A percentile compares a stretch with the other conserved stretches of the same genome.
Conservation (phyloP, 2,797 vertebrate genomes). For the Euphonia xanthogaster region DNA sequence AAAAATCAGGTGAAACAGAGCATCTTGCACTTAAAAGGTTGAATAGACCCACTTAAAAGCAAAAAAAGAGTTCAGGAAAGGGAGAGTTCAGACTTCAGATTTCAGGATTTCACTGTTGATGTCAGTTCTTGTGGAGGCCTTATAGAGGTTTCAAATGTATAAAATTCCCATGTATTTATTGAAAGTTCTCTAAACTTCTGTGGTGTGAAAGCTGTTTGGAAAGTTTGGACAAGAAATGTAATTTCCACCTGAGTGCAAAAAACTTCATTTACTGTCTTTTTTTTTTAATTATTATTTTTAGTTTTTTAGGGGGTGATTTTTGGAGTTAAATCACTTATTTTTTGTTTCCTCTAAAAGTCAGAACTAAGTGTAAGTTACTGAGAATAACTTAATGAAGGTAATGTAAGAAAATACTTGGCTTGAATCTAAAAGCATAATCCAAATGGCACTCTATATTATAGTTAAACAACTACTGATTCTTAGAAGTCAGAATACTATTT, state of each 20-base stretch:
- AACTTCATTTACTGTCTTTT: neutral
- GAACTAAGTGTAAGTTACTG: neutral
- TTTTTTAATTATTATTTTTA: neutral
- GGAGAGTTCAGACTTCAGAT: neutral
- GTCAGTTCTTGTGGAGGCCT: neutral
- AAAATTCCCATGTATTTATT: neutral
- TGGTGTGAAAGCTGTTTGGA: neutral
- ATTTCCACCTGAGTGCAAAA: neutral
- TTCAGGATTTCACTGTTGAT: neutral
- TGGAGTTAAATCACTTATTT: neutral
- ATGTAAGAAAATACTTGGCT: neutral
- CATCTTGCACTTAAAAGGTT: neutral
- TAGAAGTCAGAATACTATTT: neutral
- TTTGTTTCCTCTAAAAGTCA: neutral
- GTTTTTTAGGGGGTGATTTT: neutral
- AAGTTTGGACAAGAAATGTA: neutral
- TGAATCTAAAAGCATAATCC: neutral
- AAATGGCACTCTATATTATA: neutral
- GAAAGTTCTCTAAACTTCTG: neutral
- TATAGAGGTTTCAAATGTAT: neutral
- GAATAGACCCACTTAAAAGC: neutral
- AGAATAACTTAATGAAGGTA: neutral
- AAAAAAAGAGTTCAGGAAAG: neutral
- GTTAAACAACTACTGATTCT: neutral
- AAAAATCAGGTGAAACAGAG: neutral